phyloP scores from a whole-genome alignment of 2,797 vertebrate genomes.

The Garrulus glandarius region DNA sequence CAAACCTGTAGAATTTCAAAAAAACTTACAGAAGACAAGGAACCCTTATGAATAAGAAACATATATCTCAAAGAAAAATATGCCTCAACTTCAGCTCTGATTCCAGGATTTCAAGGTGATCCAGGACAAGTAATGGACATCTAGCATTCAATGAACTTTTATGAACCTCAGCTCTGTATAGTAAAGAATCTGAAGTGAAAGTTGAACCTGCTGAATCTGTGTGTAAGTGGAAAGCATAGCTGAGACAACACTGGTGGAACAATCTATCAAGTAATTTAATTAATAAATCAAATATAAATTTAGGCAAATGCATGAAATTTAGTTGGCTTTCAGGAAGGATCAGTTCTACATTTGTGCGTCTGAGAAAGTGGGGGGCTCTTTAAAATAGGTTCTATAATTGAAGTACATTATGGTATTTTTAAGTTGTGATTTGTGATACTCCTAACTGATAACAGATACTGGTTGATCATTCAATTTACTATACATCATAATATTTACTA shows the following conservation, averaged over 20 bases:
- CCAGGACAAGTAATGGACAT: not conserved
- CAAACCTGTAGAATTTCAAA: not conserved
- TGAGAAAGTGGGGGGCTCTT: not conserved
- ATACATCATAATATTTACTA: not conserved
- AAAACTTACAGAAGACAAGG: not conserved
- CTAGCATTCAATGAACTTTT: not conserved
- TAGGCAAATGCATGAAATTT: not conserved
- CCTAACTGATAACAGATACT: not conserved
- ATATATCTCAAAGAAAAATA: not conserved
- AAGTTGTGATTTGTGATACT: not conserved
- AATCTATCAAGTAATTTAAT: not conserved
- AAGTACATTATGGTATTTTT: not conserved
- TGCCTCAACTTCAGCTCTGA: not conserved
- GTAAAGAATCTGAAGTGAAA: not conserved
- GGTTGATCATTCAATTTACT: not conserved
- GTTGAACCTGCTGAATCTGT: not conserved
- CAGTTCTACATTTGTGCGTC: not conserved
- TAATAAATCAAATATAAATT: not conserved
- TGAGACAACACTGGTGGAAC: not conserved
- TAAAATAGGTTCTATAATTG: not conserved
- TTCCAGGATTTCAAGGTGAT: not conserved
- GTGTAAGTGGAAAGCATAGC: not conserved
- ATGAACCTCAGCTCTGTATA: not conserved
- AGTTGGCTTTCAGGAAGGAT: not conserved
- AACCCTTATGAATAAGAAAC: not conserved